Base-by-base conservation (phyloP, 2,113 vertebrate species). In the Hippopotamus amphibius region DNA sequence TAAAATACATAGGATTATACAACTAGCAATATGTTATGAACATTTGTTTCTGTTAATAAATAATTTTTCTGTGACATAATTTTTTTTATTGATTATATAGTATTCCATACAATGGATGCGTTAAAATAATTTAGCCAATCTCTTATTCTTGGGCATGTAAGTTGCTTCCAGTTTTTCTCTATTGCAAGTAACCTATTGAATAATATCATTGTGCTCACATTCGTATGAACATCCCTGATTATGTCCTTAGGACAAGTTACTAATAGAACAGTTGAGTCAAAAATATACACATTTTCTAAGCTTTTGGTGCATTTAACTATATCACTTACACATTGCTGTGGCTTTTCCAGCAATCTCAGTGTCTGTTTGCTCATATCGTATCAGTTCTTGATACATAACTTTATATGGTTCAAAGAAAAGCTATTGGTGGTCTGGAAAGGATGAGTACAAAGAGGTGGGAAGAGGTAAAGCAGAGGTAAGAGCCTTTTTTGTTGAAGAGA, bases 31-130 rank as follows among this genome's bases (percentile, higher is more conserved):
- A 91, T 72, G 71, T 80, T 92, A 41, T 80, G 17, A 94, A 82
- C 3, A 88, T 76, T 86, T 82, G 17, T 96, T 96, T 96, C 33
- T 89, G 7, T 74, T 87, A 86, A 65, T 82, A 83, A 93, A 26
- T 82, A 57, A 30, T 59, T 93, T 74, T 84, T 84, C 46, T 88
- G 2, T 90, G 53, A 21, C 8, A 43, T 86, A 4, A 43, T 76
- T 87, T 88, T 88, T 84, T 80, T 90, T 72, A 85, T 95, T 61
- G 33, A 86, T 95, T 95, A 77, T 68, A 59, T 74, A 86, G 7
- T 89, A 84, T 88, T 90, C 53, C 41, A 65, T 88, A 66, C 1
- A 41, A 17, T 55, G 12, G 28, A 57, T 68, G 1, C 84, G 5
- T 88, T 91, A 48, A 82, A 77, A 91, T 88, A 93, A 83, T 92